Base-by-base conservation (phyloP, 30 jellyfish, hydroid and myxozoan species). In the Hydractinia symbiolongicarpus region DNA sequence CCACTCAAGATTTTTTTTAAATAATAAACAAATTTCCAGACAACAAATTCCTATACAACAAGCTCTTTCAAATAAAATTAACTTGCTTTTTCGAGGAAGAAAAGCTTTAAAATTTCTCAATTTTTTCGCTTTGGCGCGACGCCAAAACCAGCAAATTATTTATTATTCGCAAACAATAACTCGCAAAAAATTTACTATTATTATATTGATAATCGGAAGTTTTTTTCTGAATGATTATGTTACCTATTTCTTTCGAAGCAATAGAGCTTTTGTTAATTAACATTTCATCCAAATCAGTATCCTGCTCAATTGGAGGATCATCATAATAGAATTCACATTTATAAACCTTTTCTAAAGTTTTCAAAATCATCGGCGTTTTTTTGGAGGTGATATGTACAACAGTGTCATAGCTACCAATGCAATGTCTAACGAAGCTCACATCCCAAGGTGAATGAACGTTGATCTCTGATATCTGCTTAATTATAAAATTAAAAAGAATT, bases 391-490 rank as follows among this genome's bases (percentile, higher is more conserved):
- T 58, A 75, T 90, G 97, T 30, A 85, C 85, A 5, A 53, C 72
- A 51, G 60, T 54, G 67, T 82, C 89, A 5, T 89, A 85, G 62
- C 77, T 90, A 9, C 97, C 97, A 57, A 90, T 53, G 54, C 50
- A 9, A 54, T 87, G 73, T 64, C 86, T 83, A 11, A 55, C 74
- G 40, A 90, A 56, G 54, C 91, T 85, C 75, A 82, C 76, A 19
- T 90, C 95, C 67, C 67, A 90, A 6, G 97, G 97, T 6, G 97
- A 90, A 78, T 90, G 97, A 11, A 86, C 88, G 44, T 62, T 51
- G 13, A 86, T 79, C 56, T 82, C 69, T 15, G 93, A 67, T 4
- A 90, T 74, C 55, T 81, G 81, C 6, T 58, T 73, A 20, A 84
- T 54, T n/a, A 61, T 58, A 61, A 83, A 79, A 5, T 84, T 53